phyloP scores from a whole-genome alignment of 2,797 vertebrate species.

The Rhabdomys pumilio region DNA sequence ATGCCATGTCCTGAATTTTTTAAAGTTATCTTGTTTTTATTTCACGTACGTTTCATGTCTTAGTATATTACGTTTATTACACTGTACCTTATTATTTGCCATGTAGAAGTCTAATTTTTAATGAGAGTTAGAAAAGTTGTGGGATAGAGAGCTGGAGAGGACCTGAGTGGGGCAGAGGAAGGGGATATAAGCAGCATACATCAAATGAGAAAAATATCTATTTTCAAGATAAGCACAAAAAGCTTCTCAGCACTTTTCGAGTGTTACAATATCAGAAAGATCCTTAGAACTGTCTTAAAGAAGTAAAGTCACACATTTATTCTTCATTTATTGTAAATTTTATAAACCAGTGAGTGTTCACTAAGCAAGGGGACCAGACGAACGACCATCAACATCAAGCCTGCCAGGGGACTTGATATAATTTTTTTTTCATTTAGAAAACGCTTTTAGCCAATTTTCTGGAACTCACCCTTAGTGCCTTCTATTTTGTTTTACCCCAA shows the following conservation, averaged over 20 bases:
- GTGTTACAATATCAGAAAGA: background rate
- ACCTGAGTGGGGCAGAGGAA: background rate
- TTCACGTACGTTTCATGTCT: background rate
- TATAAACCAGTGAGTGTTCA: constrained; percentile 9
- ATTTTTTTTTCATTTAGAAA: constrained; percentile 58
- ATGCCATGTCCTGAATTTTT: too few relatives aligned
- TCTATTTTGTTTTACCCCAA: background rate
- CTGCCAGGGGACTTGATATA: background rate
- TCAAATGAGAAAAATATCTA: too few relatives aligned
- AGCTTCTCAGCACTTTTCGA: background rate
- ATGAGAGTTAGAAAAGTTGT: background rate
- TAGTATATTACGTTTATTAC: background rate
- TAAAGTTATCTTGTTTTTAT: background rate
- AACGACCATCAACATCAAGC: background rate
- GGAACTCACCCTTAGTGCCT: background rate
- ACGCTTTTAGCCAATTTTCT: constrained; percentile 72
- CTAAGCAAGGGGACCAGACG: background rate
- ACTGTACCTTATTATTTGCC: background rate
- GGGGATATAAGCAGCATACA: too few relatives aligned
- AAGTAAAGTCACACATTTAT: background rate
- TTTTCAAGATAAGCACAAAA: background rate
- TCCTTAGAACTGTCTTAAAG: background rate
- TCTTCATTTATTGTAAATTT: background rate
- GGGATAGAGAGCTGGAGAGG: background rate
- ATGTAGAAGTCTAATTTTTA: background rate